Evolutionary conservation across 2,113 vertebrate species (phyloP), one percentile per base, ranked within the genome.

Genomic region (Syngnathus floridae): DNA sequence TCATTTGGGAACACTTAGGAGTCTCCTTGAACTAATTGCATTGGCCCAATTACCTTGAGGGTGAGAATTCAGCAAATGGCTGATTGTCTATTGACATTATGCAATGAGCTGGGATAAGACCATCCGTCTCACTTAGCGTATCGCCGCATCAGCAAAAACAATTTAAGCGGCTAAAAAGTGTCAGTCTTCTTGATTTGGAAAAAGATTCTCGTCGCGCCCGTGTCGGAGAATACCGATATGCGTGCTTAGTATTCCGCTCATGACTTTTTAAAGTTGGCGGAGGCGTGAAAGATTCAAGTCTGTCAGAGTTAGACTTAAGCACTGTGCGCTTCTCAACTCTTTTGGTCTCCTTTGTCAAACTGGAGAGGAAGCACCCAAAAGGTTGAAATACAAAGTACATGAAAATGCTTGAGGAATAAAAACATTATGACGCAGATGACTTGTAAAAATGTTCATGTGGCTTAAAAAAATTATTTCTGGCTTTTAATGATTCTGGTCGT

Each of bases 81-180:
- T 91, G 90, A 91, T 91, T 91, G 89, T 88, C 84, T 89, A 91
- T 91, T 90, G 89, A 90, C 85, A 87, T 86, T 78, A 82, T 79
- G 81, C 84, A 83, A 84, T 85, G 84, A 86, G 78, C 82, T 86
- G 82, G 75, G 82, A 88, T 83, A 72, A 76, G 79, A 74, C 78
- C 75, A 84, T 84, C 82, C 72, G 81, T 84, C 86, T 82, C 77
- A 76, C 77, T 80, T 76, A 72, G 65, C 66, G 66, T 79, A 85
- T 80, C 62, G 80, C 74, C 62, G 62, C 71, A 63, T 65, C 73
- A 76, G 80, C 77, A 72, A 74, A 31, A 76, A 77, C 78, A 74
- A 76, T 67, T 65, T 52, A 71, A 66, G 71, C 69, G 61, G 76
- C 76, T 71, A 46, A 77, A 31, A 68, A 74, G 68, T 77, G 77